phyloP scores from a whole-genome alignment of 2,113 vertebrate species.

The Phaethornis superciliosus region DNA sequence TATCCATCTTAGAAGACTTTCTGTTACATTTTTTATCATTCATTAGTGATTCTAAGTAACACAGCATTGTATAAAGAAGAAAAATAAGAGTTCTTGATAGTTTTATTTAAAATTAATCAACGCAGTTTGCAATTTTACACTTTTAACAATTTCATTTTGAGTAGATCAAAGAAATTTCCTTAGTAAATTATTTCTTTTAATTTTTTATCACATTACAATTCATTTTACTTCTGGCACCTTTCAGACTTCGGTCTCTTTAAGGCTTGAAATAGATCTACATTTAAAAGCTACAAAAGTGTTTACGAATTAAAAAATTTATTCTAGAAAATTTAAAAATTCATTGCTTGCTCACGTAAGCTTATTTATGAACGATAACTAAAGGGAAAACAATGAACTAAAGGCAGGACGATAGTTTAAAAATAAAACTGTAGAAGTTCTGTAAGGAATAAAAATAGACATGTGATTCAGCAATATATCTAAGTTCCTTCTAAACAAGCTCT shows the following conservation, averaged over 20 bases:
- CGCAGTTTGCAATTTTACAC: neutral
- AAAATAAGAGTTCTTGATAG: neutral
- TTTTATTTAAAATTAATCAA: neutral
- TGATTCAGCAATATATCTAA: neutral
- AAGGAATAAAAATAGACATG: neutral
- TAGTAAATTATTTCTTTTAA: neutral
- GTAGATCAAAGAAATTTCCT: neutral
- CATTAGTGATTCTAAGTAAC: neutral
- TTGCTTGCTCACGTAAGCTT: neutral
- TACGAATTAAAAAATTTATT: neutral
- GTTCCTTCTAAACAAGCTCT: neutral
- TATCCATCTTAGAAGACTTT: slow-evolving; percentile 6
- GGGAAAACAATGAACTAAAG: neutral
- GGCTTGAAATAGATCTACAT: neutral
- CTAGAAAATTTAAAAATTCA: neutral
- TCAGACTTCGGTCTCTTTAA: neutral
- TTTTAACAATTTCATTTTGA: neutral
- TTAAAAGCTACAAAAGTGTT: neutral
- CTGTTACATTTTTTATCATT: neutral
- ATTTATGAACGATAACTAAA: neutral
- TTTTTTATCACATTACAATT: neutral
- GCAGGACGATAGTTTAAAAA: neutral
- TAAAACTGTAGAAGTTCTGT: neutral
- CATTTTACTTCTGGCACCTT: neutral
- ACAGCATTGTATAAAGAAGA: neutral